Evolutionary conservation across 1,140 invertebrate species (phyloP).

Genomic region (Drosophila subpulchrella): DNA sequence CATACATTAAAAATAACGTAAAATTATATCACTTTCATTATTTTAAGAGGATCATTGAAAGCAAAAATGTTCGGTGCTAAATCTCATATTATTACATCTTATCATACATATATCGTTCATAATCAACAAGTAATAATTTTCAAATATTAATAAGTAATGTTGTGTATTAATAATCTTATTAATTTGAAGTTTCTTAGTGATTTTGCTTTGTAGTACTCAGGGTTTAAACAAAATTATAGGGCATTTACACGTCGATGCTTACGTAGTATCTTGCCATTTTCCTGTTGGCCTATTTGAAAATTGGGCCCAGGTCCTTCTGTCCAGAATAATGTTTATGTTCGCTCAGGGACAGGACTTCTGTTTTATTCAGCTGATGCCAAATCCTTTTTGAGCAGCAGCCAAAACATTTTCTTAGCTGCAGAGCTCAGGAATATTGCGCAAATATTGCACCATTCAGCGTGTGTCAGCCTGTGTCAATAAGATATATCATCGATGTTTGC

Average conservation of each 20-base stretch:
- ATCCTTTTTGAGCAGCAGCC: conserved; percentile 66
- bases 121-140: too few species aligned
- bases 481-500: conserved; percentile 35
- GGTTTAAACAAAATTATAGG: neutral
- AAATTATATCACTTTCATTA: too few species aligned
- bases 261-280: neutral
- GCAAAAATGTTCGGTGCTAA: too few species aligned
- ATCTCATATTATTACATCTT: too few species aligned
- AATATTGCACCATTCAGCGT: conserved; percentile 59
- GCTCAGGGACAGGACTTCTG: conserved; percentile 29
- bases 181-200: too few species aligned
- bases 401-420: conserved; percentile 78
- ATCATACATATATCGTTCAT: too few species aligned
- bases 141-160: too few species aligned
- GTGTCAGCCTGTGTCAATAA: conserved; percentile 42
- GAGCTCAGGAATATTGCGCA: conserved; percentile 72
- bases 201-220: too few species aligned
- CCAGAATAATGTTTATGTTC: conserved; percentile 42
- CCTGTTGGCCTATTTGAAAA: conserved; percentile 23
- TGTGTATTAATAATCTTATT: neutral
- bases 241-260: neutral
- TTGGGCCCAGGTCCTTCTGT: conserved; percentile 13
- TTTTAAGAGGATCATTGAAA: neutral
- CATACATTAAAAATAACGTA: neutral
- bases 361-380: conserved; percentile 28